Evolutionary conservation across 2,888 invertebrate genomes (phyloP).

Genomic region (Drosophila rubida): DNA sequence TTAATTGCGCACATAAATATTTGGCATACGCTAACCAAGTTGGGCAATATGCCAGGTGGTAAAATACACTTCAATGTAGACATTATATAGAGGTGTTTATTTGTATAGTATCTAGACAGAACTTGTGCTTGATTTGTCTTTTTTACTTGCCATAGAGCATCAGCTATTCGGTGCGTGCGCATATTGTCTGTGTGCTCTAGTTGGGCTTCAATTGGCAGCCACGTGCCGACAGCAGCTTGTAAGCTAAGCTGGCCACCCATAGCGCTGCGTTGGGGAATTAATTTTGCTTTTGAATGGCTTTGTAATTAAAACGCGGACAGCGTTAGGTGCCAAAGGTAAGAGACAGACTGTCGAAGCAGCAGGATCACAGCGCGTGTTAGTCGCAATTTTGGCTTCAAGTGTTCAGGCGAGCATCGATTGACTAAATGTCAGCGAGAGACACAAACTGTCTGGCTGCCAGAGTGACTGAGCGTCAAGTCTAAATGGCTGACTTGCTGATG

Average conservation of each 20-base stretch:
- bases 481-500: conserved; percentile 49
- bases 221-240: conserved; percentile 66
- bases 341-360: neutral
- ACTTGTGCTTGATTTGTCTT: too few species aligned
- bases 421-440: conserved; percentile 48
- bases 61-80: too few species aligned
- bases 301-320: conserved; percentile 70
- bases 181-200: conserved; percentile 4
- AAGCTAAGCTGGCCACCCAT: conserved; percentile 42
- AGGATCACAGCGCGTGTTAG: neutral
- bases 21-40: conserved; percentile 27
- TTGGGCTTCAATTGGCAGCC: conserved; percentile 40
- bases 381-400: conserved; percentile 32
- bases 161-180: neutral
- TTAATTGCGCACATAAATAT: conserved; percentile 71
- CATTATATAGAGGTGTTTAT: too few species aligned
- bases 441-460: conserved; percentile 24
- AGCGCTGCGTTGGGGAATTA: conserved; percentile 48
- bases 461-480: neutral
- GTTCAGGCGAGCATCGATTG: conserved; percentile 37
- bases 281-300: conserved; percentile 68
- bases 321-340: conserved; percentile 8
- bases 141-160: too few species aligned
- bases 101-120: too few species aligned
- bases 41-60: neutral